Evolutionary conservation across 2,888 invertebrate species (phyloP).

Genomic region (Vannuccia rotundouncinata): DNA sequence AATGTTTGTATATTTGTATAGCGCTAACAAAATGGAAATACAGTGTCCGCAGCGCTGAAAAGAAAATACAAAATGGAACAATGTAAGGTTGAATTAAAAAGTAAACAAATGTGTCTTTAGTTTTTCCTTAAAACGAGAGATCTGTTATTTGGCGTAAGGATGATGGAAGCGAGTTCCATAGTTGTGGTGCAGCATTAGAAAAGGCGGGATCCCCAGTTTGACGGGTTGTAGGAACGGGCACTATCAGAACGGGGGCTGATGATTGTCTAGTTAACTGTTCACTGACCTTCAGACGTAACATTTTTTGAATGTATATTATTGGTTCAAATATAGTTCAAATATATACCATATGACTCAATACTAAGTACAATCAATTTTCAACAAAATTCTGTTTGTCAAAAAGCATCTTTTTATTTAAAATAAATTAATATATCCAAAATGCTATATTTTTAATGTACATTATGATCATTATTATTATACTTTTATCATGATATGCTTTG

Average conservation of each 20-base stretch:
- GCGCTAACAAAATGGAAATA: slow-evolving; percentile 24
- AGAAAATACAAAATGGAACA: slow-evolving; percentile 21
- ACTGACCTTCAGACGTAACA: background rate
- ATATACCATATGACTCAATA: no score
- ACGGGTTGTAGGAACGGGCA: slow-evolving; percentile 6
- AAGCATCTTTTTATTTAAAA: no score
- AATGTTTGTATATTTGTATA: slow-evolving; percentile 16
- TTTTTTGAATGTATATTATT: background rate
- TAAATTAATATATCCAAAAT: no score
- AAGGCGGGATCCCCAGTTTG: slow-evolving; percentile 16
- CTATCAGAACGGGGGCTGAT: slow-evolving; percentile 24
- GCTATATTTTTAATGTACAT: no score
- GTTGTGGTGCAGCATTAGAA: slow-evolving; percentile 20
- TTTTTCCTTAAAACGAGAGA: slow-evolving; percentile 26
- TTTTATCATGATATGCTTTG: no score
- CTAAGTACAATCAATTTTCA: no score
- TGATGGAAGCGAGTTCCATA: slow-evolving; percentile 24
- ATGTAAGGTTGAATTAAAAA: slow-evolving; percentile 23
- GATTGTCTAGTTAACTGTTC: slow-evolving; percentile 23
- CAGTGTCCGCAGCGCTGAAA: slow-evolving; percentile 19
- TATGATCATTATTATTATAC: no score
- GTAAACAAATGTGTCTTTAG: slow-evolving; percentile 19
- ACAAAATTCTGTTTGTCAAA: no score
- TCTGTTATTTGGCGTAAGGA: slow-evolving; percentile 26
- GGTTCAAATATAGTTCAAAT: no score